phyloP scores from a whole-genome alignment of 2,888 invertebrate species.

The Leptothorax acervorum region DNA sequence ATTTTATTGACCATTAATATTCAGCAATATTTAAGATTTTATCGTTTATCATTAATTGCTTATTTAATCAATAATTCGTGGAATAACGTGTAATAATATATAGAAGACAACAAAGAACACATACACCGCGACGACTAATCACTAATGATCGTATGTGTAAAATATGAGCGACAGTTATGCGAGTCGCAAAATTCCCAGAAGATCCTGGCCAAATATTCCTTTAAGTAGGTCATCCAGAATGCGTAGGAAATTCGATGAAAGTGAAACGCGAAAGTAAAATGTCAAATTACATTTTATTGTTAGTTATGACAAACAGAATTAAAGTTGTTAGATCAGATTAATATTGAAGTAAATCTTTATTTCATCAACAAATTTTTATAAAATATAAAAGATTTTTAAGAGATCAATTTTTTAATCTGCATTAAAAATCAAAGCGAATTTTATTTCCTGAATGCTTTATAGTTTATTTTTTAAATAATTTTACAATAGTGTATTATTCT shows the following conservation, averaged over 20 bases:
- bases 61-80: neutral
- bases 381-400: neutral
- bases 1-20: neutral
- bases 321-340: neutral
- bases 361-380: neutral
- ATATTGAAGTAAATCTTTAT: neutral
- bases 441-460: neutral
- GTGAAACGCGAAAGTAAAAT: slow-evolving; percentile 11
- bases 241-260: neutral
- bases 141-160: neutral
- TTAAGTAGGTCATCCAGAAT: neutral
- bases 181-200: slow-evolving; percentile 1
- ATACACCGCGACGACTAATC: neutral
- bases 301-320: neutral
- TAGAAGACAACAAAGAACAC: neutral
- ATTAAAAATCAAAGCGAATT: neutral
- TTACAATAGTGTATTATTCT: neutral
- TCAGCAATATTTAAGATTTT: neutral
- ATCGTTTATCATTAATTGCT: neutral
- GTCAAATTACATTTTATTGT: neutral
- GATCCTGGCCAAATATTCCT: neutral
- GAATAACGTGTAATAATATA: slow-evolving; percentile 13
- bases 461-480: neutral
- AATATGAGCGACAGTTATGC: neutral
- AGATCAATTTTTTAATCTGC: neutral